These are phyloP conservation scores for Pogonocichla stellata DNA, from an alignment of 2,113 vertebrate species.

Conservation along the genomic window DNA sequence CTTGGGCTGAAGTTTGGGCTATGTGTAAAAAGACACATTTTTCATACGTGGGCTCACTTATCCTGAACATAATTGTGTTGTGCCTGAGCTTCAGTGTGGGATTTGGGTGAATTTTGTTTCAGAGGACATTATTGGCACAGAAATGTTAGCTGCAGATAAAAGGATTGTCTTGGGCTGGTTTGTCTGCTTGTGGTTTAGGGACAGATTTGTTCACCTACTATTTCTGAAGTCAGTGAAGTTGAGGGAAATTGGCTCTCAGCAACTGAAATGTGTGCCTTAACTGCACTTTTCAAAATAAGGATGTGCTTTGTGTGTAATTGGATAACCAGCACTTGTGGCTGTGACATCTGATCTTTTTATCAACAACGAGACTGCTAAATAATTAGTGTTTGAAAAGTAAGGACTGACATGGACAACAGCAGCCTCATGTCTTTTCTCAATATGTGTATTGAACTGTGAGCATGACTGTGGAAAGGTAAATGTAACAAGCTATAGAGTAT, in stretches of 20 bases:
- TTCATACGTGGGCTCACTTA: not conserved
- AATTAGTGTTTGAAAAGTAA: not conserved
- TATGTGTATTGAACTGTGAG: not conserved
- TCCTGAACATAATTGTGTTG: not conserved
- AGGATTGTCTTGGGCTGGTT: not conserved
- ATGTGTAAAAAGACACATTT: not conserved
- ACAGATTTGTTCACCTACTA: not conserved
- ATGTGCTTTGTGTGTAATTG: not conserved
- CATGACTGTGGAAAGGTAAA: not conserved
- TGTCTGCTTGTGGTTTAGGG: not conserved
- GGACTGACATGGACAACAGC: not conserved
- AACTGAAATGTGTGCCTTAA: not conserved
- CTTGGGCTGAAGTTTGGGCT: not conserved
- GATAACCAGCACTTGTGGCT: not conserved
- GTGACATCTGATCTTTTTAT: not conserved
- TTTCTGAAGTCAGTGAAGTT: not conserved
- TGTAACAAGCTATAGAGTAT: not conserved
- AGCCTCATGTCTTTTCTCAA: not conserved
- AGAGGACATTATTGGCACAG: not conserved
- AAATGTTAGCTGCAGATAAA: not conserved
- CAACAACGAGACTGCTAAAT: not conserved
- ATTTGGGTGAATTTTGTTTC: not conserved
- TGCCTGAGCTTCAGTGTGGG: not conserved
- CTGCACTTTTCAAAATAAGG: not conserved
- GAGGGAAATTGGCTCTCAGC: not conserved